Conservation (phyloP, 2,888 invertebrate genomes). For the Callinectes sapidus region DNA sequence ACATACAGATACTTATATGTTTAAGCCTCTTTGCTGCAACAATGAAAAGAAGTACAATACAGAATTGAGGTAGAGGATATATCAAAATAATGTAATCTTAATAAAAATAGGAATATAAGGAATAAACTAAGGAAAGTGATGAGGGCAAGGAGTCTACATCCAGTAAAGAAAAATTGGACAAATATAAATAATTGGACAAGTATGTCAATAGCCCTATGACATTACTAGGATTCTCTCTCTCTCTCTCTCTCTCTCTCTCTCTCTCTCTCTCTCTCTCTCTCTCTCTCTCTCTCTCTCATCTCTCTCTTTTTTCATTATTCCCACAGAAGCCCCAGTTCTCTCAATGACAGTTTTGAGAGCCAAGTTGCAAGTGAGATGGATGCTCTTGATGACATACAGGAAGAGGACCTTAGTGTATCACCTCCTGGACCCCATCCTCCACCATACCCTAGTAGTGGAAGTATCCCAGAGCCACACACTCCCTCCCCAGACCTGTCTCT, state of each 20-base stretch:
- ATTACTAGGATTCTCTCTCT: background rate
- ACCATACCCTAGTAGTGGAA: conserved; percentile 60
- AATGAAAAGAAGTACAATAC: background rate
- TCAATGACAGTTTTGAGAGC: conserved; percentile 79
- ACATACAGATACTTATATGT: too few species aligned
- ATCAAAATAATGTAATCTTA: background rate
- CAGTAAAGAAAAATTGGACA: background rate
- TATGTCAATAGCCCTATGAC: background rate
- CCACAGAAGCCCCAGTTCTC: conserved; percentile 70
- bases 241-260: background rate
- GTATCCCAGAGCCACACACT: conserved; percentile 50
- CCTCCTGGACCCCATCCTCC: conserved; percentile 59
- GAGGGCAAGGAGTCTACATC: background rate
- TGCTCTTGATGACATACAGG: conserved; percentile 80
- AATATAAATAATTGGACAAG: background rate
- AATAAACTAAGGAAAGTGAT: background rate
- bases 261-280: background rate
- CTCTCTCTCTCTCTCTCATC: background rate
- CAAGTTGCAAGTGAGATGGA: conserved; percentile 81
- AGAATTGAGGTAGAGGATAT: background rate
- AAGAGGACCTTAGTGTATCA: conserved; percentile 75
- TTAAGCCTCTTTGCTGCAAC: too few species aligned
- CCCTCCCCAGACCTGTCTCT: conserved; percentile 52
- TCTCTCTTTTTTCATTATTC: background rate
- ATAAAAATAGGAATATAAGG: background rate